A percentile compares a stretch with the other conserved stretches of the same genome.
Conservation (phyloP, 2,797 vertebrate species). For the Eulemur mongoz region DNA sequence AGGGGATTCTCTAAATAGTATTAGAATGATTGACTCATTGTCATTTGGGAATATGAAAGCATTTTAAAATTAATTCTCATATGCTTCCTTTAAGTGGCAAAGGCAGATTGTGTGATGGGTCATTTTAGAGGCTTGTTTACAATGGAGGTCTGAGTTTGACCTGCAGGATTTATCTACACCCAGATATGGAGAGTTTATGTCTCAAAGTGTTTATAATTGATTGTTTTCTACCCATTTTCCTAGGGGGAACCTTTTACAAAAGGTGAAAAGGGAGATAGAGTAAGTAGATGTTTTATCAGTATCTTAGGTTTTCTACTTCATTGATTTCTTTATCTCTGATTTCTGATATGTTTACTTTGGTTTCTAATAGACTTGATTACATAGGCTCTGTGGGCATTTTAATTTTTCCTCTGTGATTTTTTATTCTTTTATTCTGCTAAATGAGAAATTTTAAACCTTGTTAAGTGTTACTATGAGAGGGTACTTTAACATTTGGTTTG, state of each 20-base stretch:
- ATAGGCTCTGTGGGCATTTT: conserved; percentile 31
- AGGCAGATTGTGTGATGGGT: background rate
- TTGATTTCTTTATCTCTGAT: conserved; percentile 57
- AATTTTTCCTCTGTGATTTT: conserved; percentile 27
- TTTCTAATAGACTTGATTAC: conserved; percentile 56
- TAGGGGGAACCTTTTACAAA: conserved; percentile 86
- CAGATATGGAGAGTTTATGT: background rate
- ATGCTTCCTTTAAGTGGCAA: background rate
- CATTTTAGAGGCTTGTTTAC: background rate
- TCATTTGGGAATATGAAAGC: background rate
- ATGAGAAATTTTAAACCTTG: conserved; percentile 45
- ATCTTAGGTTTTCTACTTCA: conserved; percentile 47
- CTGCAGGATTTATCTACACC: background rate
- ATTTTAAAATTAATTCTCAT: background rate
- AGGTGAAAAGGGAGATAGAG: conserved; percentile 92
- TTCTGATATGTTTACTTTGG: conserved; percentile 45
- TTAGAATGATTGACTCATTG: conserved; percentile 1
- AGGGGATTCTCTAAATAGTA: background rate
- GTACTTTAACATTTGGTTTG: background rate
- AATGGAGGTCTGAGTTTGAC: background rate
- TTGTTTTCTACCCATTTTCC: conserved; percentile 52
- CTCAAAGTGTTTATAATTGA: conserved; percentile 46
- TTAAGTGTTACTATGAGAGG: background rate
- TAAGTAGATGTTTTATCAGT: conserved; percentile 82
- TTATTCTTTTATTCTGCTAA: conserved; percentile 35